These are phyloP conservation scores for Cyrtodaria siliqua DNA, from an alignment of 2,888 invertebrate genomes.

Conservation along the genomic window DNA sequence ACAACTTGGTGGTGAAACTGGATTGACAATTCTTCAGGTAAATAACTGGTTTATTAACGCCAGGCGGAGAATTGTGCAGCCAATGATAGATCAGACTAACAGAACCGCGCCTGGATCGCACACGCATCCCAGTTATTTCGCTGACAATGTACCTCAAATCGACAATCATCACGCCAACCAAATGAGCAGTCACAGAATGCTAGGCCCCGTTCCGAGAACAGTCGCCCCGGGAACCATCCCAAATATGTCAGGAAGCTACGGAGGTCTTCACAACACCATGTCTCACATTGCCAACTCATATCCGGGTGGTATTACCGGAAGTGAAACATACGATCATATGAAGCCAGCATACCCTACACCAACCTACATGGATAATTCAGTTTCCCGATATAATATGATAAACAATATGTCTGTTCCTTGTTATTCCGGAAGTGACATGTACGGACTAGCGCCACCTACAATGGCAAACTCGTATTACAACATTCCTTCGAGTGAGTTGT, in stretches of 20 bases:
- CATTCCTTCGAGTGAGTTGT: slow-evolving; percentile 61
- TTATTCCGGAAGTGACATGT: slow-evolving; percentile 57
- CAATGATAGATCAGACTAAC: slow-evolving; percentile 69
- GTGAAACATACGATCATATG: slow-evolving; percentile 60
- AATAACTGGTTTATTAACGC: slow-evolving; percentile 70
- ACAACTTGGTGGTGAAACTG: slow-evolving; percentile 62
- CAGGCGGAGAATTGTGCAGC: slow-evolving; percentile 63
- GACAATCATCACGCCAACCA: slow-evolving; percentile 41
- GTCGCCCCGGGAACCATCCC: slow-evolving; percentile 29
- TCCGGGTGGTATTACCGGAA: slow-evolving; percentile 23
- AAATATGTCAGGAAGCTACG: slow-evolving; percentile 30
- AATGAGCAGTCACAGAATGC: slow-evolving; percentile 28
- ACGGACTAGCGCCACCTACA: slow-evolving; percentile 33
- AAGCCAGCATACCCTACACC: slow-evolving; percentile 59
- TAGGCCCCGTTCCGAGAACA: slow-evolving; percentile 35
- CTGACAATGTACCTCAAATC: slow-evolving; percentile 46
- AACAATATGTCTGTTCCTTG: slow-evolving; percentile 40
- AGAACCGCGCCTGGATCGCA: slow-evolving; percentile 59
- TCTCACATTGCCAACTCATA: slow-evolving; percentile 41
- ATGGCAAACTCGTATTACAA: slow-evolving; percentile 56
- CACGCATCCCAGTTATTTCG: slow-evolving; percentile 53
- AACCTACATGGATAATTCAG: slow-evolving; percentile 60
- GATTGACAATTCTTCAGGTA: slow-evolving; percentile 65
- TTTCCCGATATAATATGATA: slow-evolving; percentile 47
- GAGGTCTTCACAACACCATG: slow-evolving; percentile 38